Evolutionary conservation across 2,113 vertebrate genomes (phyloP), one percentile per base, ranked within the genome.

Genomic region (Syngnathus floridae): DNA sequence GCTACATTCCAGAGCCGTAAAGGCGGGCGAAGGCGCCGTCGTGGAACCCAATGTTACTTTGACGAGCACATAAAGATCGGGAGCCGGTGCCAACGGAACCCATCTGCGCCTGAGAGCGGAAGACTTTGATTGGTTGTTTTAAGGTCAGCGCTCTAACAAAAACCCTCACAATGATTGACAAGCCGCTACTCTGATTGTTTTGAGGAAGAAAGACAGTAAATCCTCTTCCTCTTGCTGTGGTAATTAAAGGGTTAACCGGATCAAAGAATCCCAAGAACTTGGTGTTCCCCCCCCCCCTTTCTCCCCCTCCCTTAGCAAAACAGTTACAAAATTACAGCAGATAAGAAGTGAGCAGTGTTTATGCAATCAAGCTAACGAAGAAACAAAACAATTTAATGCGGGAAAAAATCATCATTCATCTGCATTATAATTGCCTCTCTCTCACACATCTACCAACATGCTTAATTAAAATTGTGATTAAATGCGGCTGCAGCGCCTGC

Each of bases 381-480:
- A 97, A 98, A 97, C 94, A 98, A 98, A 98, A 98, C 95, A 97
- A 95, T 98, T 97, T 95, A 94, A 97, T 96, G 94, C 92, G 94
- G 93, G 94, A 95, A 95, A 96, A 95, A 96, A 98, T 95, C 94
- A 96, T 97, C 95, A 95, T 97, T 99, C 95, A 99, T 99, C 96
- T 95, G 94, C 93, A 96, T 96, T 97, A 97, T 98, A 98, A 98
- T 98, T 96, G 95, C 95, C 94, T 97, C 95, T 95, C 95, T 95
- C 95, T 97, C 95, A 94, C 95, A 96, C 95, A 95, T 97, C 94
- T 96, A 97, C 95, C 92, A 93, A 93, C 93, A 86, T 91, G 94
- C 94, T 98, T 98, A 97, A 98, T 99, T 98, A 99, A 98, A 98
- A 97, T 95, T 95, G 93, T 98, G 96, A 98, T 99, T 97, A 98